Percentiles rank a stretch among this genome's conserved stretches.
Conservation (phyloP, 2,797 vertebrate genomes). For the Morus bassanus region DNA sequence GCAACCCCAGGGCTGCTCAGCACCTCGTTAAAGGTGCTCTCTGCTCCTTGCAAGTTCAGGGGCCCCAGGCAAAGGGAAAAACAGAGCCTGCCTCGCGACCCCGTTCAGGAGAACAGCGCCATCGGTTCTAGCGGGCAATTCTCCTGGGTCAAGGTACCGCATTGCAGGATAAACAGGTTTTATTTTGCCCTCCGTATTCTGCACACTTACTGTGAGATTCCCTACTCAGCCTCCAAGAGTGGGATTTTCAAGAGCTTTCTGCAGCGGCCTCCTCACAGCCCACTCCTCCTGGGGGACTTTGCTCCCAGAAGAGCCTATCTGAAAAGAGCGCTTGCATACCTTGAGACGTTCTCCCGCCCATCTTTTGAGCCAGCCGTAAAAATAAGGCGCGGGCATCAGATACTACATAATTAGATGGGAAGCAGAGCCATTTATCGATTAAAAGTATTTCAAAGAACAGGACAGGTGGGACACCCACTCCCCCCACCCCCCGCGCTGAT, state of each 20-base stretch:
- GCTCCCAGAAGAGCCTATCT: background rate
- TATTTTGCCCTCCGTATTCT: background rate
- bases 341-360: background rate
- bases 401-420: background rate
- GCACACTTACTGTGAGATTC: background rate
- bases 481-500: background rate
- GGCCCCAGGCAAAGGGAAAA: background rate
- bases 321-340: background rate
- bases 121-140: background rate
- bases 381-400: background rate
- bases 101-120: background rate
- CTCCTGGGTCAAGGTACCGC: background rate
- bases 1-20: background rate
- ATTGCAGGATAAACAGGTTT: background rate
- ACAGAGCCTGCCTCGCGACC: too few species aligned
- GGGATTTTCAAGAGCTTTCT: background rate
- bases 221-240: background rate
- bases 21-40: fast-evolving
- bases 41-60: background rate
- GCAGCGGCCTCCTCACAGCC: background rate
- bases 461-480: background rate
- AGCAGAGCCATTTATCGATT: background rate
- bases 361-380: background rate
- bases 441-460: background rate
- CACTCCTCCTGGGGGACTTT: background rate